phyloP scores from a whole-genome alignment of 2,888 invertebrate genomes.

The Lasius fuliginosus region DNA sequence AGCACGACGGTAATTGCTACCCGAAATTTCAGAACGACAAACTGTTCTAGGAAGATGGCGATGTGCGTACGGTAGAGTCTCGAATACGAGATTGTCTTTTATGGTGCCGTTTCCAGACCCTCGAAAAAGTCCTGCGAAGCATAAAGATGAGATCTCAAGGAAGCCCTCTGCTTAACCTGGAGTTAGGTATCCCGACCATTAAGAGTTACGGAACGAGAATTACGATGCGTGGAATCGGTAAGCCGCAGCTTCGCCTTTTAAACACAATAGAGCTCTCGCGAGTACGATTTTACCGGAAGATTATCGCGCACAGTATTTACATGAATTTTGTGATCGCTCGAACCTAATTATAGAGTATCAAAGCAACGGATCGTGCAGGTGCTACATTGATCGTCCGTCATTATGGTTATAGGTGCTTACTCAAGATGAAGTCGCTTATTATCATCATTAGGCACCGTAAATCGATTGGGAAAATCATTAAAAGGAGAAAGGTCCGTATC shows the following conservation, averaged over 20 bases:
- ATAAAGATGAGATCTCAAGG: constrained; percentile 63
- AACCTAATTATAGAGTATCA: constrained; percentile 25
- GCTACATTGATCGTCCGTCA: constrained; percentile 23
- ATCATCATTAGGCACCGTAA: constrained; percentile 34
- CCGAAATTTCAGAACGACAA: constrained; percentile 35
- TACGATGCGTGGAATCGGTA: constrained; percentile 47
- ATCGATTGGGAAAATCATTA: constrained; percentile 33
- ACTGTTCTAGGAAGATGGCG: constrained; percentile 48
- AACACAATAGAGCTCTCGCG: constrained; percentile 8
- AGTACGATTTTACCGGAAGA: constrained; percentile 21
- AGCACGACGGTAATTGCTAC: background rate
- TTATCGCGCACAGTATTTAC: constrained; percentile 45
- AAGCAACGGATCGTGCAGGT: constrained; percentile 10
- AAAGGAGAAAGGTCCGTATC: constrained; percentile 31
- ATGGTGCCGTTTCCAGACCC: constrained; percentile 47
- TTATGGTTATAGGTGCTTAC: constrained; percentile 29
- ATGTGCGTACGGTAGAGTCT: constrained; percentile 23
- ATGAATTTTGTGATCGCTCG: constrained; percentile 37
- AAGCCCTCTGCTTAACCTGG: constrained; percentile 56
- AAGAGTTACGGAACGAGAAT: constrained; percentile 50
- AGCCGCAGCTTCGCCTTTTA: constrained; percentile 5
- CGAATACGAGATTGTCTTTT: constrained; percentile 53
- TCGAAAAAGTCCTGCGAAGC: constrained; percentile 49
- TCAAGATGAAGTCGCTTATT: constrained; percentile 41
- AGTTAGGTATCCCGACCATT: constrained; percentile 49